Evolutionary conservation across 2,888 invertebrate species (phyloP).

Genomic region (Archaeoteleia sp.): DNA sequence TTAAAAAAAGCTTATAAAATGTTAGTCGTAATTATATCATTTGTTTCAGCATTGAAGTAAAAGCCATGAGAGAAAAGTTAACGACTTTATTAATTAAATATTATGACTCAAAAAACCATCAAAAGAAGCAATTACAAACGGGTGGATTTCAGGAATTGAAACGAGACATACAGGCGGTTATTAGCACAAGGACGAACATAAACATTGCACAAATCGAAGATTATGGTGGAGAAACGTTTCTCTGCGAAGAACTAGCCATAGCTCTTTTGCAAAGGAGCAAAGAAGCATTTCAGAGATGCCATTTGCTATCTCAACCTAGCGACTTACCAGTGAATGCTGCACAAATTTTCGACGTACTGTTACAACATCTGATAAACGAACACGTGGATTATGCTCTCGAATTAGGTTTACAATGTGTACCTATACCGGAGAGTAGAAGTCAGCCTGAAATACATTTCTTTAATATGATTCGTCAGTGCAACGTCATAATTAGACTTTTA

Average conservation of each 20-base stretch:
- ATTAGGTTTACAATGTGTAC: conserved; percentile 91
- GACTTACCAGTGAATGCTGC: conserved; percentile 87
- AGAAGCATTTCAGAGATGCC: conserved; percentile 91
- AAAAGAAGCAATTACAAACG: conserved; percentile 93
- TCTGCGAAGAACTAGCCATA: conserved; percentile 95
- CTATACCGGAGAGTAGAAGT: conserved; percentile 90
- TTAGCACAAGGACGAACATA: conserved; percentile 93
- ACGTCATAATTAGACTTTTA: conserved; percentile 93
- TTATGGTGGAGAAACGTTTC: conserved; percentile 97
- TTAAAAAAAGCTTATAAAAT: too few relatives aligned
- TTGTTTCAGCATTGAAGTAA: conserved; percentile 80
- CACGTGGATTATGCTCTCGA: conserved; percentile 98
- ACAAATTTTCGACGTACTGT: conserved; percentile 87
- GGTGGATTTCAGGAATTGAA: conserved; percentile 95
- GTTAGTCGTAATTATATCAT: conserved; percentile 8
- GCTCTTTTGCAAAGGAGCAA: conserved; percentile 93
- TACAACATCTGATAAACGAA: conserved; percentile 90
- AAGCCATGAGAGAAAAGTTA: conserved; percentile 87
- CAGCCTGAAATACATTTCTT: conserved; percentile 94
- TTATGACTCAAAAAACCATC: conserved; percentile 94
- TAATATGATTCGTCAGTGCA: conserved; percentile 93
- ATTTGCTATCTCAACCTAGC: conserved; percentile 85
- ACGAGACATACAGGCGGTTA: conserved; percentile 94
- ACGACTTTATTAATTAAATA: conserved; percentile 86
- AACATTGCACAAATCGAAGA: conserved; percentile 96